Base-by-base conservation (phyloP, 2,797 vertebrate genomes). In the Spinus olivaceus region DNA sequence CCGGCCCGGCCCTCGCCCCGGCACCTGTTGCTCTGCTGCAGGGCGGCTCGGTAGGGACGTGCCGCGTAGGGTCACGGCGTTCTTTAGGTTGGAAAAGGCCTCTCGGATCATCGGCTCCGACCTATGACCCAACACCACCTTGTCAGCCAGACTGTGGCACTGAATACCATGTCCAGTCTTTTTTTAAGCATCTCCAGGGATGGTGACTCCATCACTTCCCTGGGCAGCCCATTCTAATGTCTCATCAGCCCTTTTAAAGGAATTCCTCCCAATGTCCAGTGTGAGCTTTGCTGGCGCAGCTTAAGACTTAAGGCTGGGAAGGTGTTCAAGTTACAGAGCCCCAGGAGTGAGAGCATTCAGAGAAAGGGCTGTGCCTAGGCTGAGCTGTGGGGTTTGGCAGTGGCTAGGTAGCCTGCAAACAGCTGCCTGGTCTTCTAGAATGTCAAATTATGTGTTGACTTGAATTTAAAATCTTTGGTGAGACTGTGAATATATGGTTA, bases 81-180 rank as follows among this genome's bases (percentile, higher is more conserved):
- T 10, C 4, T 0, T 37, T 1, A 0, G 37, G 3, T 4, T 19
- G 30, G 57, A 10, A 33, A 25, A 19, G 24, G 27, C 3, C 8
- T 19, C n/a, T 3, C 28, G 6, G 12, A 15, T 13, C 12, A 2
- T 3, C 25, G 12, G 14, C 33, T 8, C 14, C 57, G 2, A 0
- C 4, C 37, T 13, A 0, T 27, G 50, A 11, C 5, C 50, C 18
- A 8, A 1, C 6, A 7, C 2, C 59, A 0, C 13, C 8, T 4
- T 46, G 30, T 27, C 24, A 32, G 0, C 17, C 14, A 5, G 30
- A 33, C 11, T n/a, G 3, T 2, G 16, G n/a, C 42, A 6, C 24
- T 9, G 10, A 16, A 12, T 17, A 18, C 28, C 14, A 0, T 7
- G 7, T 39, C 12, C 18, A 23, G 37, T 7, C 18, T 30, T 22